phyloP scores from a whole-genome alignment of 2,113 vertebrate species.

The Mustelus asterias region DNA sequence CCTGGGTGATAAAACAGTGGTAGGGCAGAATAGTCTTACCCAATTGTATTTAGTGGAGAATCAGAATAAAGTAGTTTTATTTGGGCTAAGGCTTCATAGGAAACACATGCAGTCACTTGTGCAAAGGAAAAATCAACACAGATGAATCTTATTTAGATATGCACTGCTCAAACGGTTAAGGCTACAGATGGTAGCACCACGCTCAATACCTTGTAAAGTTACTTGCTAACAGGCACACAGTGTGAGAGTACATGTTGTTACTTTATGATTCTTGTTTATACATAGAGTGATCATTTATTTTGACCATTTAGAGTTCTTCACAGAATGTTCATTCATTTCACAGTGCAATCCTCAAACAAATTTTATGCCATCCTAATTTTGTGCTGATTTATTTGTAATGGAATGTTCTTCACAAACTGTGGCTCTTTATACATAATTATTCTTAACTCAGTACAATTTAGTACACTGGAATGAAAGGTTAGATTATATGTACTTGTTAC shows the following conservation, averaged over 20 bases:
- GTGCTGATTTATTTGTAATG: constrained; percentile 19
- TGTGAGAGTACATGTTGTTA: background rate
- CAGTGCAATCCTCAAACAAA: constrained; percentile 3
- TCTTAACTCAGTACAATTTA: background rate
- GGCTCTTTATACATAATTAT: background rate
- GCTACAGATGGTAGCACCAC: background rate
- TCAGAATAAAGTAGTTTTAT: background rate
- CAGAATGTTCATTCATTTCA: constrained; percentile 18
- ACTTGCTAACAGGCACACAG: background rate
- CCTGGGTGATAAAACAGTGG: constrained; percentile 7
- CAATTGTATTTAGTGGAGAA: background rate
- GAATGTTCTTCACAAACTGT: background rate
- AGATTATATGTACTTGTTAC: background rate
- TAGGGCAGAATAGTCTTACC: background rate
- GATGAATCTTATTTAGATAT: constrained; percentile 5
- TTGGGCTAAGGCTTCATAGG: constrained; percentile 18
- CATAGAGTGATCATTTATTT: background rate
- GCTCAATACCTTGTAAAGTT: background rate
- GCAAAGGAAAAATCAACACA: constrained; percentile 8
- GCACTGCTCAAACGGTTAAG: background rate
- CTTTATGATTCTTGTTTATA: constrained; percentile 17
- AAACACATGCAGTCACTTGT: background rate
- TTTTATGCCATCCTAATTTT: background rate
- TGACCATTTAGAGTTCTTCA: constrained; percentile 1
- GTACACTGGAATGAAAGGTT: background rate